Evolutionary conservation across 2,113 vertebrate genomes (phyloP), one percentile per base, ranked within the genome.

Genomic region (Poecilia latipinna): DNA sequence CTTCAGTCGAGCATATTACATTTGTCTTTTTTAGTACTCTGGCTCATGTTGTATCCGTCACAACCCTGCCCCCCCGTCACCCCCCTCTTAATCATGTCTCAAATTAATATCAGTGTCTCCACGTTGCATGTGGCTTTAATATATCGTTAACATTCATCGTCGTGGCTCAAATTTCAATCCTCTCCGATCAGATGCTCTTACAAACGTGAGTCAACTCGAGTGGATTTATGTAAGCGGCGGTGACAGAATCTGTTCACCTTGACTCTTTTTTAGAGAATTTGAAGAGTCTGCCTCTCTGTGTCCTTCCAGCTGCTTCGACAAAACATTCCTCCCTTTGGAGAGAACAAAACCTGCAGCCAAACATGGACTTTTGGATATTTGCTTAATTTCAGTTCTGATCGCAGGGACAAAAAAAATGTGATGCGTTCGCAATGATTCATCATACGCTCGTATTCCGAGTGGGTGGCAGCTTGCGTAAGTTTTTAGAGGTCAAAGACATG

Each of bases 401-500:
- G 4, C 12, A 28, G 62, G 76, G 17, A 85, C 17, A 29, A 64
- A 44, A 29, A 10, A 42, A 66, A 79, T 79, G 65, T 68, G 75
- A 17, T 48, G 44, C 13, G 5, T 48, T 19, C 61, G 76, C 60
- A 69, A 33, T 88, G 78, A 78, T 78, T 85, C 82, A 80, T 39
- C 22, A 61, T 71, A 32, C 72, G 76, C 75, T 70, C 73, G 35
- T 31, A 51, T 39, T 26, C 13, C 24, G 77, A 70, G 89, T 77
- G 72, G 80, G 87, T 80, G 74, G 82, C n/a, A 42, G 77, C 54
- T 87, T 89, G 80, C 83, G 33, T 86, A 90, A 88, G 78, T 67
- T 84, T 78, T n/a, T 70, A 75, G 76, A 88, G 84, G 86, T 88
- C 86, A 83, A 68, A 84, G 48, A 33, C 71, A 82, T 76, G 63